These are phyloP conservation scores for Amiota minor DNA, from an alignment of 2,888 invertebrate genomes.

Conservation along the genomic window DNA sequence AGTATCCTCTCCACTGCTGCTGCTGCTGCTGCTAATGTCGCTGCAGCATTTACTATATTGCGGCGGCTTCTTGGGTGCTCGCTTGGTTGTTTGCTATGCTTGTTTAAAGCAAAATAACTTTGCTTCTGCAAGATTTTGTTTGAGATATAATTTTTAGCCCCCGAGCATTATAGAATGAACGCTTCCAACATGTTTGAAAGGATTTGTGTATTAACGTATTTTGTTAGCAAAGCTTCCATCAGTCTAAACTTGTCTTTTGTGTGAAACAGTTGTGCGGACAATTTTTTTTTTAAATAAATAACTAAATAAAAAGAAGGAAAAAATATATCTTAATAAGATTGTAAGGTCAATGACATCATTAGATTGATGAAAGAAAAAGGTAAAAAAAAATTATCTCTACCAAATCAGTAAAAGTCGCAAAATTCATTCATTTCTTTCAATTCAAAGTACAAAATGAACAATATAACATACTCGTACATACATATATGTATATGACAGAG, in stretches of 20 bases:
- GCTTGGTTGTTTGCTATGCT: background rate
- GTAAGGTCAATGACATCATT: no score
- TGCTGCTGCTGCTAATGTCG: conserved; percentile 30
- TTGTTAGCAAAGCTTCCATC: conserved; percentile 31
- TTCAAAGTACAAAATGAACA: no score
- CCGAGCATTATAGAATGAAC: background rate
- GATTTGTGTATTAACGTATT: background rate
- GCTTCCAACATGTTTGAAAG: conserved; percentile 42
- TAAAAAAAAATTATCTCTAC: no score
- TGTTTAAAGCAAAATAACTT: conserved; percentile 14
- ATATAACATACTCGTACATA: no score
- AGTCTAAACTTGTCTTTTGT: conserved; percentile 50
- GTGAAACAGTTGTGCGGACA: conserved; percentile 22
- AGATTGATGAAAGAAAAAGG: no score
- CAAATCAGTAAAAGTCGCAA: no score
- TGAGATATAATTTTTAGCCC: conserved; percentile 16
- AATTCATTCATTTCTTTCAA: no score
- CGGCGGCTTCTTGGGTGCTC: no score
- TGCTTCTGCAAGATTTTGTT: conserved; percentile 29
- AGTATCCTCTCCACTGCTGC: background rate
- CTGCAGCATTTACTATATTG: conserved; percentile 29
- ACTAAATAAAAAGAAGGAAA: background rate
- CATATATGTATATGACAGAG: no score
- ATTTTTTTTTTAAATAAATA: background rate
- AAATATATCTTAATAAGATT: no score